A percentile compares a stretch with the other conserved stretches of the same genome.
Evolutionary conservation across 1,140 invertebrate species (phyloP).

Genomic region (Bemisia tabaci): DNA sequence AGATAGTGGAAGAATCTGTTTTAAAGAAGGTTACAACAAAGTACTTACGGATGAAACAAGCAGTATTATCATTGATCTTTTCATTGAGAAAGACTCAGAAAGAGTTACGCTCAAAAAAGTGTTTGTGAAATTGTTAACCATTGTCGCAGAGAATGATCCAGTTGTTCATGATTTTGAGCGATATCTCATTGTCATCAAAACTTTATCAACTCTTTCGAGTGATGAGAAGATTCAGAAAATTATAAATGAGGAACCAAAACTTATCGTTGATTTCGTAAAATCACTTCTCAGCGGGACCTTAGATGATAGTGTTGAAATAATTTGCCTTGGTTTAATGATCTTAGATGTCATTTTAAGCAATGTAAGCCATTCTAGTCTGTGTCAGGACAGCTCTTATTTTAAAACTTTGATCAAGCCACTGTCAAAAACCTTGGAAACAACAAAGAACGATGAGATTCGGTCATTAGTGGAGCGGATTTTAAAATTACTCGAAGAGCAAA

Average conservation of each 20-base stretch:
- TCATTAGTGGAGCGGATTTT: too few species aligned
- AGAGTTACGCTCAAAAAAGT: constrained; percentile 7
- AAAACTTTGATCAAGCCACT: constrained; percentile 34
- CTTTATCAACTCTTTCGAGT: constrained; percentile 29
- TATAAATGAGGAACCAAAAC: constrained; percentile 28
- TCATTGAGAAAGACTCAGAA: constrained; percentile 8
- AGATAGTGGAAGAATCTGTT: constrained; percentile 27
- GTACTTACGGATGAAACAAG: constrained; percentile 10
- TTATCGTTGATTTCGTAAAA: constrained; percentile 29
- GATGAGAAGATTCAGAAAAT: constrained; percentile 28
- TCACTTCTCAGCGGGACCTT: constrained; percentile 22
- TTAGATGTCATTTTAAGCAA: constrained; percentile 30
- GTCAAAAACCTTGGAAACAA: too few species aligned
- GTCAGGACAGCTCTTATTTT: constrained; percentile 30
- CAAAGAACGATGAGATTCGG: too few species aligned
- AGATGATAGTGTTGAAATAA: constrained; percentile 24
- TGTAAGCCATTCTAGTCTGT: constrained; percentile 18
- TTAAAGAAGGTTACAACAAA: constrained; percentile 4
- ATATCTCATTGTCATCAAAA: constrained; percentile 27
- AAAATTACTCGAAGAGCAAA: constrained; percentile 23
- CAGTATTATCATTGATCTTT: constrained; percentile 9
- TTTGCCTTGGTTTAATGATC: constrained; percentile 34
- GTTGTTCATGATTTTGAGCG: constrained; percentile 16
- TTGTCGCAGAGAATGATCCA: constrained; percentile 1
- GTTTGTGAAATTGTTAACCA: constrained; percentile 11